These are phyloP conservation scores for Nanorana parkeri DNA, from an alignment of 2,113 vertebrate genomes.

Conservation along the genomic window DNA sequence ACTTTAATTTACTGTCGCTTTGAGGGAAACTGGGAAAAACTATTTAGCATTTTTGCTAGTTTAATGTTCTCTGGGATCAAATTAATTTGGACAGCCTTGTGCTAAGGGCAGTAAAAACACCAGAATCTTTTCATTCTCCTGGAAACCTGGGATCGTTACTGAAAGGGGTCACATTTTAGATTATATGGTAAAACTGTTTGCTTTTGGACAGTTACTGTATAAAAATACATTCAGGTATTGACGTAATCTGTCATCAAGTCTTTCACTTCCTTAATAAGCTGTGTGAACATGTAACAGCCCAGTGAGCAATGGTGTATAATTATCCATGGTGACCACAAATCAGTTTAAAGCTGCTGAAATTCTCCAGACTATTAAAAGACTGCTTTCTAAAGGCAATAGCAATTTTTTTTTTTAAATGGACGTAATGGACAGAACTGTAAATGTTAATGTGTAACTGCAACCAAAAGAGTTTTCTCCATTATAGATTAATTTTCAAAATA, in stretches of 20 bases:
- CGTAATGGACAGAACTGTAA: no score
- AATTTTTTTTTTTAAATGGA: no score
- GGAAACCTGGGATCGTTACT: slow-evolving; percentile 46
- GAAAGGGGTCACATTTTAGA: slow-evolving; percentile 29
- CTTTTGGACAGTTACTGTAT: slow-evolving; percentile 47
- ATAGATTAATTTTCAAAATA: no score
- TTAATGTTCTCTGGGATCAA: slow-evolving; percentile 24
- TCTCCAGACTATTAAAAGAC: no score
- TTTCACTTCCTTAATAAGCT: neutral
- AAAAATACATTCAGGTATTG: slow-evolving; percentile 14
- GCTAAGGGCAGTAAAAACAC: slow-evolving; percentile 61
- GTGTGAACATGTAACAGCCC: neutral
- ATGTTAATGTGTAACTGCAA: no score
- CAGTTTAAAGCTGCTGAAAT: no score
- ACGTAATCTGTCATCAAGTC: slow-evolving; percentile 6
- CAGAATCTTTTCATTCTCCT: slow-evolving; percentile 52
- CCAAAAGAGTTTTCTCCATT: no score
- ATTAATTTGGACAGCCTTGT: neutral
- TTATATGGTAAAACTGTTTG: slow-evolving; percentile 53
- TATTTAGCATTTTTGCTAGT: slow-evolving; percentile 18
- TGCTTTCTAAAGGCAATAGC: no score
- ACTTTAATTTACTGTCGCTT: neutral
- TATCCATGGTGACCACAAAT: no score
- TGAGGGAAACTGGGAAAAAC: neutral
- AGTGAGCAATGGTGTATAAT: no score